Base-by-base conservation (phyloP, 2,113 vertebrate species). In the Passer montanus region DNA sequence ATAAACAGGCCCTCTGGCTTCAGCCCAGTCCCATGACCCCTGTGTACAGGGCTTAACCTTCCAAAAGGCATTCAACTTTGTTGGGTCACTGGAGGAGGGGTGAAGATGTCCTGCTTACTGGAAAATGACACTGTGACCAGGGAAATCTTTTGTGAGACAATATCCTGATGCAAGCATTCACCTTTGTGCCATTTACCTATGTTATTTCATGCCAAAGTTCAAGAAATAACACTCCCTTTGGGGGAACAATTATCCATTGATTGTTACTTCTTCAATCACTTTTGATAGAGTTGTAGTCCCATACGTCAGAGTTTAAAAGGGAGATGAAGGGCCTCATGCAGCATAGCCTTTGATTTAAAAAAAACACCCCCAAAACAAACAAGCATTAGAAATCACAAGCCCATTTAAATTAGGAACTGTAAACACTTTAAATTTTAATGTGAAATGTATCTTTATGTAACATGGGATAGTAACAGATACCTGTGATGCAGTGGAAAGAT, bases 1-100 rank as follows among this genome's bases (percentile, higher is more conserved):
- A 96, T 93, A 96, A 97, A 92, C 96, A 97, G 96, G 94, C 92
- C 64, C 87, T 70, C 68, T 7, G 0, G 15, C 75, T 93, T 83
- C 92, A 93, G 72, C 63, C 72, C 78, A 47, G 90, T 94, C 96
- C 87, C 94, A 94, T 96, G 95, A 96, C 96, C 95, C 52, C 79
- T 63, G 90, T 1, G 75, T 62, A 84, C 68, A 91, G 87, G 95
- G 94, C 94, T 94, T 96, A 95, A 96, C 96, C 95, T 96, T 90
- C 94, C 94, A 39, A 83, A 92, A 96, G 94, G 82, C 94, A 90
- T 90, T 94, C 87, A 84, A 20, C 92, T 83, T 66, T 0, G 0
- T 74, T 86, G 82, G 63, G 92, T 93, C 90, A 59, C 72, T 82
- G 93, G 84, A 90, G 96, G 89, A 90, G 94, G 87, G 94, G 82